Conservation (phyloP, 2,113 vertebrate species). For the Gobio gobio region DNA sequence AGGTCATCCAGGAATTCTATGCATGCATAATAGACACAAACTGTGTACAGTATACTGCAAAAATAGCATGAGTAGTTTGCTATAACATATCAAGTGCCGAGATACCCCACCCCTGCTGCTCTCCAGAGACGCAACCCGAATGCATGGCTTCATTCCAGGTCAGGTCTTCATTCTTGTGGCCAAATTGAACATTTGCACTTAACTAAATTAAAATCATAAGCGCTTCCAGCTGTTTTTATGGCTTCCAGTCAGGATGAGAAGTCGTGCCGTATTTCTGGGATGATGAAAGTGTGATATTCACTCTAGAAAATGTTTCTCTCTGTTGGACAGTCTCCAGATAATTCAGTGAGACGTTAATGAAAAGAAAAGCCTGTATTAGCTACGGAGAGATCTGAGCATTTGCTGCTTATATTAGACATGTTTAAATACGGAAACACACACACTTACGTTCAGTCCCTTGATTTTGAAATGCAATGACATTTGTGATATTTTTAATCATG, state of each 20-base stretch:
- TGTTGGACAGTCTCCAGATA: background rate
- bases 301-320: conserved; percentile 7
- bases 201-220: conserved; percentile 50
- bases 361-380: background rate
- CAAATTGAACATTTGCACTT: conserved; percentile 33
- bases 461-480: conserved; percentile 11
- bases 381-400: background rate
- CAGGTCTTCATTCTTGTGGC: conserved; percentile 19
- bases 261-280: conserved; percentile 1
- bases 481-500: background rate
- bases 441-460: conserved; percentile 3
- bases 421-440: conserved; percentile 26
- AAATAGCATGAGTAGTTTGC: background rate
- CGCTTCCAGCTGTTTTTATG: conserved; percentile 26
- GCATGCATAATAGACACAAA: background rate
- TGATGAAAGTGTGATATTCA: conserved; percentile 32
- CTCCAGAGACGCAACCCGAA: background rate
- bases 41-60: background rate
- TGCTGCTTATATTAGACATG: background rate
- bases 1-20: background rate
- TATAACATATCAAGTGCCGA: conserved; percentile 1
- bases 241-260: conserved; percentile 5
- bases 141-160: conserved; percentile 8
- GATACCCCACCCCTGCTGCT: background rate
- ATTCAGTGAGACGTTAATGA: background rate